Conservation (phyloP, 2,113 vertebrate genomes). For the Charadrius vociferus region DNA sequence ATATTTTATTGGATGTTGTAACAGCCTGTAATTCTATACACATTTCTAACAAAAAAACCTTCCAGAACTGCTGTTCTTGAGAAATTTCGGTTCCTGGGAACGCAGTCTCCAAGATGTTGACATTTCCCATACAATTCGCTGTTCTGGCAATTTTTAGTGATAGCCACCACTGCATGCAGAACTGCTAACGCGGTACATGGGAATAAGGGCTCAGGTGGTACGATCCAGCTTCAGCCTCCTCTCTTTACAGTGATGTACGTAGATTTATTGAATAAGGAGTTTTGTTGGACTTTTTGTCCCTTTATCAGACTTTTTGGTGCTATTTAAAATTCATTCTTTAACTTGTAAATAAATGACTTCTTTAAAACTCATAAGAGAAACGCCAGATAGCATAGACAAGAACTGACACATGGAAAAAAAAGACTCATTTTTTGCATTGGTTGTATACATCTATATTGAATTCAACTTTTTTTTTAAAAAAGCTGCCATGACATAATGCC, state of each 20-base stretch:
- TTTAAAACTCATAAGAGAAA: neutral
- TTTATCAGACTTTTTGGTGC: neutral
- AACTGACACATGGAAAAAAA: neutral
- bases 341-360: neutral
- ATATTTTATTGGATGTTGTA: neutral
- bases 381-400: neutral
- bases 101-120: neutral
- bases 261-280: neutral
- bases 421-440: neutral
- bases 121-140: constrained; percentile 62
- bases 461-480: neutral
- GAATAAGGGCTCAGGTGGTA: constrained; percentile 36
- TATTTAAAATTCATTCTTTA: neutral
- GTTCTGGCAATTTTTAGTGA: constrained; percentile 22
- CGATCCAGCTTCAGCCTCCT: neutral
- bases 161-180: neutral
- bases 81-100: constrained; percentile 37
- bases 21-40: constrained; percentile 36
- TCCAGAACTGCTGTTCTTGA: constrained; percentile 11
- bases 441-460: neutral
- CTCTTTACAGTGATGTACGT: neutral
- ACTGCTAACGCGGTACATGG: neutral
- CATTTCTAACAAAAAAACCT: neutral
- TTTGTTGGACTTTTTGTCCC: neutral
- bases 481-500: neutral